Evolutionary conservation across 1,140 invertebrate genomes (phyloP).

Genomic region (Diorhabda elongata): DNA sequence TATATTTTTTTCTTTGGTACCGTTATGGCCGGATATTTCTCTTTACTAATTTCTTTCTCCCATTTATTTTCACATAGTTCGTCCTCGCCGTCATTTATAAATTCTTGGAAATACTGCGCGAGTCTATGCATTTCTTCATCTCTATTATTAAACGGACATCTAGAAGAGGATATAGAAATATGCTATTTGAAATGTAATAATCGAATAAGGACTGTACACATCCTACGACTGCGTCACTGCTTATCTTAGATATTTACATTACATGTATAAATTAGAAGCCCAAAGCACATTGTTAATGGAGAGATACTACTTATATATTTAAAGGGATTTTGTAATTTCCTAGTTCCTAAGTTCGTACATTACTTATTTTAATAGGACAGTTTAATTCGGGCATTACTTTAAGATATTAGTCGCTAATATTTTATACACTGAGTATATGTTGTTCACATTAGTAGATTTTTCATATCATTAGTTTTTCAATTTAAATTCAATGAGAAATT

Average conservation of each 20-base stretch:
- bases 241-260: slow-evolving; percentile 31
- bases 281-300: slow-evolving; percentile 32
- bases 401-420: slow-evolving; percentile 23
- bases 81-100: no score
- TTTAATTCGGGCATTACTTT: slow-evolving; percentile 30
- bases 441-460: background rate
- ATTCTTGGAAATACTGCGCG: no score
- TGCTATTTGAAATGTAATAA: no score
- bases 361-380: slow-evolving; percentile 32
- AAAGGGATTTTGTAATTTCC: slow-evolving; percentile 33
- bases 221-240: background rate
- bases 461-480: background rate
- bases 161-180: no score
- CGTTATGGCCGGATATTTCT: no score
- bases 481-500: background rate
- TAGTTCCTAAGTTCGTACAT: slow-evolving; percentile 27
- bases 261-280: slow-evolving; percentile 28
- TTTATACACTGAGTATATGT: slow-evolving; percentile 8
- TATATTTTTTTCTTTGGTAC: no score
- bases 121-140: no score
- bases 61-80: no score
- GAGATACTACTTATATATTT: slow-evolving; percentile 33
- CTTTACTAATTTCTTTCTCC: no score
- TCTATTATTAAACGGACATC: no score
- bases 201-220: no score